Conservation (phyloP, 1,140 invertebrate genomes). For the Aphelinus certus region DNA sequence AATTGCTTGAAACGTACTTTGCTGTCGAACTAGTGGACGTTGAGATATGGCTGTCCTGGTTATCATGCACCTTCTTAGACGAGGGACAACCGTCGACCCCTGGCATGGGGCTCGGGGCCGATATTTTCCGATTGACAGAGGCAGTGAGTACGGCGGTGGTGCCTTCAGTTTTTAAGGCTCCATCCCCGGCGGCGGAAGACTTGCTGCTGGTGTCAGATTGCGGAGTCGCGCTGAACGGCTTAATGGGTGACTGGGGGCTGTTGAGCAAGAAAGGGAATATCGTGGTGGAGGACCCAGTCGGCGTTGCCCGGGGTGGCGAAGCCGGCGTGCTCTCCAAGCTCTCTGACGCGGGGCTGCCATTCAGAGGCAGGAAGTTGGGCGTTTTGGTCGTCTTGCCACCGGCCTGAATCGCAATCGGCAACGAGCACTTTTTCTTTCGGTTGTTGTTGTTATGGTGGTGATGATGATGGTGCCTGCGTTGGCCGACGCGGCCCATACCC, state of each 20-base stretch:
- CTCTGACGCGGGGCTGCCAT: conserved; percentile 58
- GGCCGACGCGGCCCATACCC: conserved; percentile 48
- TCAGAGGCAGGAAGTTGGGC: conserved; percentile 60
- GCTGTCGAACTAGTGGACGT: not conserved
- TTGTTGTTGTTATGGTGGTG: conserved; percentile 47
- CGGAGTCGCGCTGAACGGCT: conserved; percentile 52
- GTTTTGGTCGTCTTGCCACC: conserved; percentile 59
- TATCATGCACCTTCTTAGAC: conserved; percentile 32
- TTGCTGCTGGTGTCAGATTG: conserved; percentile 21
- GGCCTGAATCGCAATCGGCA: conserved; percentile 70
- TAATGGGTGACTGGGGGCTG: conserved; percentile 69
- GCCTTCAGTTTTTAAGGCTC: conserved; percentile 35
- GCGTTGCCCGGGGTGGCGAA: conserved; percentile 64
- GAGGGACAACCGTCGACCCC: conserved; percentile 36
- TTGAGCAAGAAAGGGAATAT: conserved; percentile 72
- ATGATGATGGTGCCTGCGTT: conserved; percentile 42
- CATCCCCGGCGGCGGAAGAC: conserved; percentile 28
- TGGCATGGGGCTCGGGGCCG: conserved; percentile 43
- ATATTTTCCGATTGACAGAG: conserved; percentile 43
- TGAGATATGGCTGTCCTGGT: not conserved
- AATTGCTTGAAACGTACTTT: conserved; percentile 5
- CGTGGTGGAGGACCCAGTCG: conserved; percentile 66
- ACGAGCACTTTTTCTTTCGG: conserved; percentile 66
- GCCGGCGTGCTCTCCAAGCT: conserved; percentile 63
- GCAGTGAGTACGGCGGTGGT: conserved; percentile 55